Evolutionary conservation across 2,888 invertebrate genomes (phyloP).

Genomic region (Empis livida): DNA sequence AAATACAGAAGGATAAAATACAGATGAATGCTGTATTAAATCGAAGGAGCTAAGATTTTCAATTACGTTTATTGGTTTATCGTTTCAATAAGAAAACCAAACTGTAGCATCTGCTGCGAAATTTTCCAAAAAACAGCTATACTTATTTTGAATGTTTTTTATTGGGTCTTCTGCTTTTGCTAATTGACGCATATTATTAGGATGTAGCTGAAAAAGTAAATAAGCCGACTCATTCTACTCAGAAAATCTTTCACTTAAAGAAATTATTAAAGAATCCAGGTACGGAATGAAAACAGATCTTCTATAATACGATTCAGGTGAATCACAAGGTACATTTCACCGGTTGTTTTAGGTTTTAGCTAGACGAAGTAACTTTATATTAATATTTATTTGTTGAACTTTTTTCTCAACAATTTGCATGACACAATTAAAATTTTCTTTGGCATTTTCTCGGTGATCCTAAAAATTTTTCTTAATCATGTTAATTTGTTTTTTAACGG

Average conservation of each 20-base stretch:
- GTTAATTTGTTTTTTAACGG: background rate
- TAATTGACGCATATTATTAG: background rate
- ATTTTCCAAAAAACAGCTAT: background rate
- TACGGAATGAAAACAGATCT: constrained; percentile 1
- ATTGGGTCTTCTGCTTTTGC: background rate
- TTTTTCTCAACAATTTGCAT: background rate
- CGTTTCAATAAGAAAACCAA: background rate
- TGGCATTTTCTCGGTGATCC: constrained; percentile 1
- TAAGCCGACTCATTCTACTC: background rate
- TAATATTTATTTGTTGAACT: background rate
- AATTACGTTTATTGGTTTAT: background rate
- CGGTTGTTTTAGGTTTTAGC: background rate
- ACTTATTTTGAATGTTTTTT: background rate
- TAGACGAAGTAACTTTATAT: background rate
- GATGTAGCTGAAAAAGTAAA: background rate
- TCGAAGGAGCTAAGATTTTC: background rate
- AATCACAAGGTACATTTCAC: background rate
- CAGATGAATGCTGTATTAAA: background rate
- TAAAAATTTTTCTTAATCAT: background rate
- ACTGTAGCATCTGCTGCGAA: background rate
- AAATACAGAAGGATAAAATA: background rate
- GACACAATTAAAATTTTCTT: background rate
- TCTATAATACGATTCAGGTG: constrained; percentile 1
- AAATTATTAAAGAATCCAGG: background rate
- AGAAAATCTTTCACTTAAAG: background rate